Conservation (phyloP, 2,797 vertebrate genomes). For the Chelmon rostratus region DNA sequence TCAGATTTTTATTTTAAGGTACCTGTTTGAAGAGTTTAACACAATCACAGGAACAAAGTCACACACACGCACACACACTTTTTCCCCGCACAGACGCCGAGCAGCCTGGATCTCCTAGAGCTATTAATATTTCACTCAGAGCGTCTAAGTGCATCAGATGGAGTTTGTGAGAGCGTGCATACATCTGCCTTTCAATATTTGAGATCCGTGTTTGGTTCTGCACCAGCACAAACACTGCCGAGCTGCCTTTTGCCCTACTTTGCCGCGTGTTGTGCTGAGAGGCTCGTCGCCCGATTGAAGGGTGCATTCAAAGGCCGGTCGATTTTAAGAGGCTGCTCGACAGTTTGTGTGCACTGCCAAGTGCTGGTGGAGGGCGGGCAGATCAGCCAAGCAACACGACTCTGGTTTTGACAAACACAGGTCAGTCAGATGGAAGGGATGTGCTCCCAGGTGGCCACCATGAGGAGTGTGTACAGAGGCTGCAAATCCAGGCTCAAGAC, state of each 20-base stretch:
- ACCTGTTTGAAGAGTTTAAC: constrained; percentile 19
- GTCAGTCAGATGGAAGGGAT: constrained; percentile 64
- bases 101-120: constrained; percentile 39
- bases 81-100: constrained; percentile 3
- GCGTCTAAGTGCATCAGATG: constrained; percentile 65
- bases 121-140: constrained; percentile 79
- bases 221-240: constrained; percentile 38
- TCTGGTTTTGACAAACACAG: constrained; percentile 62
- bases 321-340: constrained; percentile 41
- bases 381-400: constrained; percentile 45
- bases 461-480: constrained; percentile 33
- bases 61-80: constrained; percentile 18
- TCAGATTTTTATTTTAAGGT: constrained; percentile 32
- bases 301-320: constrained; percentile 47
- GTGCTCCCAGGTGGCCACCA: constrained; percentile 51
- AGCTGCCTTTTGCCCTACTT: constrained; percentile 69
- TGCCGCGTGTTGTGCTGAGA: constrained; percentile 51
- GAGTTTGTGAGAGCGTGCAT: constrained; percentile 38
- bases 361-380: constrained; percentile 25
- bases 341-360: constrained; percentile 48
- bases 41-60: constrained; percentile 18
- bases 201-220: constrained; percentile 60
- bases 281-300: constrained; percentile 42
- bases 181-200: constrained; percentile 47
- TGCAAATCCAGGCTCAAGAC: constrained; percentile 3